Base-by-base conservation (phyloP, 64 coral and sea anemone species). In the Actinia tenebrosa region DNA sequence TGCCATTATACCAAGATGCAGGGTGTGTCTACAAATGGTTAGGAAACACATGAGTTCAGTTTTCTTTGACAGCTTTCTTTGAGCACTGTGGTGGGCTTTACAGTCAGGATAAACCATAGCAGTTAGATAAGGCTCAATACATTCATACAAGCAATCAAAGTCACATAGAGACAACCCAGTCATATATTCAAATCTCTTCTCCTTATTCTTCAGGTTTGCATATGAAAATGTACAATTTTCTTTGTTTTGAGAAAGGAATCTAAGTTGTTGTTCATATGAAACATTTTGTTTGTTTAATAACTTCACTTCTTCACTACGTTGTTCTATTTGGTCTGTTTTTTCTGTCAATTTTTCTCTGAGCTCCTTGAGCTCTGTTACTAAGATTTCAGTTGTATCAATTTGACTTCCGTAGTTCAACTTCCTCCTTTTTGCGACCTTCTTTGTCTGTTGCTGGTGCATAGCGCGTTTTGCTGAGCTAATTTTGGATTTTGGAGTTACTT, bases 141-240 rank as follows among this genome's bases (percentile, higher is more conserved):
- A 93, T 5, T 93, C 91, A 80, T 80, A 93, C 1, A 93, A 1
- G 79, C 91, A 93, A 47, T 93, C 44, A 89, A 89, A 93, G 27
- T 93, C 87, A 86, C 53, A 9, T 37, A 53, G 14, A 37, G 87
- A 53, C 25, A 89, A 66, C 86, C 87, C 82, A 81, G 68, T 93
- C 87, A 89, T 89, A 9, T 89, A 86, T 9, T 63, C n/a, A 22
- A 88, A 88, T 84, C 79, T 37, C 45, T 79, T 86, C 9, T 20
- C 63, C 17, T n/a, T 23, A 17, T 56, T 85, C 10, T 63, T 85
- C 43, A 91, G 53, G 45, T 26, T 43, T 86, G 55, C 77, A 79
- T 86, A 80, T 56, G 83, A 91, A 46, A 91, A 91, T 77, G 61
- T 90, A 44, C 25, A 85, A n/a, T 84, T 30, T 85, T 78, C 64